phyloP scores from a whole-genome alignment of 2,888 invertebrate species.

The Rhimphoctona megacephalus region DNA sequence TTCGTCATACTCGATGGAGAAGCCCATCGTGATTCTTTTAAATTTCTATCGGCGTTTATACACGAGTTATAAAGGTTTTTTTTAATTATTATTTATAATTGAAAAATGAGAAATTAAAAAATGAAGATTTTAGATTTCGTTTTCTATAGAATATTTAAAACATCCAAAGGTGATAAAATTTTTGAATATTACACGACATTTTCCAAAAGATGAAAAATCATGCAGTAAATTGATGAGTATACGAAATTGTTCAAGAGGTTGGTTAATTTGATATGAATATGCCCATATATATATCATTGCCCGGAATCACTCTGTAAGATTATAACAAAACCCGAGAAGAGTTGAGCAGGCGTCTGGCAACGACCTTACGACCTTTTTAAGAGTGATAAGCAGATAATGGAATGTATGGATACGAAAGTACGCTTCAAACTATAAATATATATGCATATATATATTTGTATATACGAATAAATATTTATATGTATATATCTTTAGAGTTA shows the following conservation, averaged over 20 bases:
- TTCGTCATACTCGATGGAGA: too few species aligned
- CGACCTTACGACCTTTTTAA: conserved; percentile 67
- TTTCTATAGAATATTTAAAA: too few species aligned
- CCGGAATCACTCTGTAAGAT: conserved; percentile 56
- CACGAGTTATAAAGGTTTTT: too few species aligned
- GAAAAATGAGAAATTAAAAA: too few species aligned
- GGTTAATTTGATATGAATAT: background rate
- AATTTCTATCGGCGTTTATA: too few species aligned
- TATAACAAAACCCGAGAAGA: conserved; percentile 62
- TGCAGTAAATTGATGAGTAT: background rate
- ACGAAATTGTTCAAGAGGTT: background rate
- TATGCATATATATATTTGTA: conserved; percentile 3
- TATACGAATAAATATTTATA: background rate
- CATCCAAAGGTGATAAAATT: background rate
- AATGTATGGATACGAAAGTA: conserved; percentile 63
- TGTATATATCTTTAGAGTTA: background rate
- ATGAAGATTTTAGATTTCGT: too few species aligned
- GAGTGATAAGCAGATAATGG: conserved; percentile 72
- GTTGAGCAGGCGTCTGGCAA: conserved; percentile 57
- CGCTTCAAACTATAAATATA: conserved; percentile 45
- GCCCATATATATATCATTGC: conserved; percentile 42
- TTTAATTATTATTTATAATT: background rate
- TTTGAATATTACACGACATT: background rate
- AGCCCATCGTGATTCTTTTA: too few species aligned
- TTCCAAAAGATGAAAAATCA: background rate